A percentile compares a stretch with the other conserved stretches of the same genome.
These are phyloP conservation scores for Atractosteus spatula DNA, from an alignment of 2,113 vertebrate species.

Conservation along the genomic window DNA sequence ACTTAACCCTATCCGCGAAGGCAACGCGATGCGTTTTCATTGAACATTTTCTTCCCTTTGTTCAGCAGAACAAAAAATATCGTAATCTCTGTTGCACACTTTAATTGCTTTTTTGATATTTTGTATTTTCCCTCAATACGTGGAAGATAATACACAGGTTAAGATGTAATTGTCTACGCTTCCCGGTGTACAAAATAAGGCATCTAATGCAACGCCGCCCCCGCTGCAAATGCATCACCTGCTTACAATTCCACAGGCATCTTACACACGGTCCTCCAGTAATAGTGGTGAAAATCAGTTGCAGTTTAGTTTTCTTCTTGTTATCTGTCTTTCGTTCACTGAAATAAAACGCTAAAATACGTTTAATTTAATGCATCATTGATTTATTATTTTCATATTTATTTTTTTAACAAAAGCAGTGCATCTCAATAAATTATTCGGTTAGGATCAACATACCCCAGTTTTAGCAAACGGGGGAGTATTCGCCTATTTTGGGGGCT, in stretches of 20 bases:
- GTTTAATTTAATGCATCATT: no score
- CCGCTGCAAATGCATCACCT: slow-evolving; percentile 15
- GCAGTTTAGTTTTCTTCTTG: neutral
- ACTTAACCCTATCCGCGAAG: slow-evolving; percentile 1
- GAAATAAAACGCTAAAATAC: no score
- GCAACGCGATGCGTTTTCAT: neutral
- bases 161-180: neutral
- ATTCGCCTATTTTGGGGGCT: no score
- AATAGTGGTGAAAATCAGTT: no score
- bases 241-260: slow-evolving; percentile 12
- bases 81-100: neutral
- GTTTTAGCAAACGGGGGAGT: no score
- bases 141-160: neutral
- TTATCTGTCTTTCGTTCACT: no score
- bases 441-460: no score
- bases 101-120: neutral
- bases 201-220: neutral
- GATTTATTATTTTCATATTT: no score
- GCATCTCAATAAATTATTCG: no score
- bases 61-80: neutral
- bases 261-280: neutral
- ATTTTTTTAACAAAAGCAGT: no score
- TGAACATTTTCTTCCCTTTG: neutral
- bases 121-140: no score
- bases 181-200: slow-evolving; percentile 4